phyloP scores from a whole-genome alignment of 2,888 invertebrate species.

The Drosophila monieri region DNA sequence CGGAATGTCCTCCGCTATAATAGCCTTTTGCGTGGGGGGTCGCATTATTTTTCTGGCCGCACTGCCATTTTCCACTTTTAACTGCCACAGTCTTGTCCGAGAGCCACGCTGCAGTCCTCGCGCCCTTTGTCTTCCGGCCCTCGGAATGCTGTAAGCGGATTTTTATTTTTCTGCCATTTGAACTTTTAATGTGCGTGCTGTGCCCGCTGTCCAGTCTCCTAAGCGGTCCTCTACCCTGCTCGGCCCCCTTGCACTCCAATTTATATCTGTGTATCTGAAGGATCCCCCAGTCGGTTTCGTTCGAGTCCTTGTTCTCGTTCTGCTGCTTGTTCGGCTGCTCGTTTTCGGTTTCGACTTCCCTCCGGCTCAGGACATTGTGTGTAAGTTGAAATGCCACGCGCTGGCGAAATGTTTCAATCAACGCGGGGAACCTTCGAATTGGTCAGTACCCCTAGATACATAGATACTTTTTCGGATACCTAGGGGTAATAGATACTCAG shows the following conservation, averaged over 20 bases:
- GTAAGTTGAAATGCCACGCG: conserved; percentile 69
- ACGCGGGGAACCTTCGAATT: conserved; percentile 26
- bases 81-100: conserved; percentile 35
- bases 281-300: conserved; percentile 44
- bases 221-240: conserved; percentile 26
- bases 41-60: conserved; percentile 4
- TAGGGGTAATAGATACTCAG: no score
- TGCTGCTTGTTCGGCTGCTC: conserved; percentile 5
- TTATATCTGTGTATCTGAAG: conserved; percentile 23
- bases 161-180: conserved; percentile 68
- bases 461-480: neutral
- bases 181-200: conserved; percentile 77
- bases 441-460: conserved; percentile 1
- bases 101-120: conserved; percentile 36
- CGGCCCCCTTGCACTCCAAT: conserved; percentile 4
- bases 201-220: conserved; percentile 51
- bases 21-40: conserved; percentile 1
- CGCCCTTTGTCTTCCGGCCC: conserved; percentile 54
- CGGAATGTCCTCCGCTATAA: neutral
- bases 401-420: conserved; percentile 73
- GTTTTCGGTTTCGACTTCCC: conserved; percentile 38
- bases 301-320: conserved; percentile 16
- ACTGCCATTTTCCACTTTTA: conserved; percentile 24
- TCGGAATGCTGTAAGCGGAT: conserved; percentile 71
- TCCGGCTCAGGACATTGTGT: conserved; percentile 55